Conservation (phyloP, 2,888 invertebrate genomes). For the Protophormia terraenovae region DNA sequence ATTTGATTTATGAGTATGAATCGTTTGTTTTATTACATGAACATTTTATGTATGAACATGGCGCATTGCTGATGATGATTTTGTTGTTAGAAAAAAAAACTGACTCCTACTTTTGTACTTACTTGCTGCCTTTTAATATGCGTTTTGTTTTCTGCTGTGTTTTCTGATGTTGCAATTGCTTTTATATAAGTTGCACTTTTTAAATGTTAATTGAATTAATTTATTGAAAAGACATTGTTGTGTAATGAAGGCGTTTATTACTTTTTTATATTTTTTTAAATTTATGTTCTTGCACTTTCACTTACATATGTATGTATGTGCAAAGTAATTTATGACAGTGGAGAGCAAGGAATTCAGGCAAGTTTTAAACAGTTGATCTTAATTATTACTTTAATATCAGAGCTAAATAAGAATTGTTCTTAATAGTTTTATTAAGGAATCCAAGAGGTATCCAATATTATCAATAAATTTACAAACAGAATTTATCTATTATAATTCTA, state of each 20-base stretch:
- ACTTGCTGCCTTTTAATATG: not conserved
- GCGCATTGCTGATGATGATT: not conserved
- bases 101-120: not conserved
- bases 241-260: not conserved
- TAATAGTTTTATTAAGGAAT: too few species aligned
- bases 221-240: not conserved
- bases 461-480: too few species aligned
- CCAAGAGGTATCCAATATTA: too few species aligned
- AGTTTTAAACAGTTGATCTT: not conserved
- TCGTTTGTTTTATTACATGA: not conserved
- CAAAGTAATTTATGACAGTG: not conserved
- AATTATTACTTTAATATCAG: too few species aligned
- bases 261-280: not conserved
- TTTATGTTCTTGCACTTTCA: not conserved
- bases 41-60: not conserved
- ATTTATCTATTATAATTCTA: too few species aligned
- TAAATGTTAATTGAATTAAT: constrained; percentile 26
- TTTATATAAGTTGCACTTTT: constrained; percentile 23
- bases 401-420: too few species aligned
- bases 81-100: not conserved
- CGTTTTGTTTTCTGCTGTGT: not conserved
- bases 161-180: constrained; percentile 10
- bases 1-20: constrained; percentile 16
- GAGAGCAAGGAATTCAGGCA: not conserved
- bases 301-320: not conserved